Evolutionary conservation across 2,113 vertebrate species (phyloP).

Genomic region (Zosterops lateralis): DNA sequence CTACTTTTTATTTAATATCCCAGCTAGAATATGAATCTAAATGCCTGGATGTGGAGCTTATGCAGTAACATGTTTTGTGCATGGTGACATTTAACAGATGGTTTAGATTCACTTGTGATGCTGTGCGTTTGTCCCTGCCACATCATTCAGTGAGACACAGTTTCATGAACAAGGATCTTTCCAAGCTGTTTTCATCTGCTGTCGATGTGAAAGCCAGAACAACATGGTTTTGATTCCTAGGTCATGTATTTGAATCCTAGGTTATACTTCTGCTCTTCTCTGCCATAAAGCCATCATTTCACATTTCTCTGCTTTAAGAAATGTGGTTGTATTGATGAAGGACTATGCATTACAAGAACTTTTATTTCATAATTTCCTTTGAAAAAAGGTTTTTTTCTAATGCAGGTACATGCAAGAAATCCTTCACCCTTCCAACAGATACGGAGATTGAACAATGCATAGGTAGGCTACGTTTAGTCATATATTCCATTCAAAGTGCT

Average conservation of each 20-base stretch:
- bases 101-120: constrained; percentile 1
- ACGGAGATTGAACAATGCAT: neutral
- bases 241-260: neutral
- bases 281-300: neutral
- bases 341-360: neutral
- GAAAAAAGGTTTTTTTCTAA: neutral
- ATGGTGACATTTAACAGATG: constrained; percentile 47
- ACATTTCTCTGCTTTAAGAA: neutral
- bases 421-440: neutral
- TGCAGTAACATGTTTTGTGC: neutral
- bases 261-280: neutral
- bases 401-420: neutral
- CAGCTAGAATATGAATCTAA: neutral
- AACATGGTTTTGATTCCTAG: neutral
- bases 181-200: neutral
- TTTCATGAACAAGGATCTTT: neutral
- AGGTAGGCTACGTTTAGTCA: neutral
- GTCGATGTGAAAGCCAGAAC: neutral
- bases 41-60: neutral
- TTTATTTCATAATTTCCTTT: neutral
- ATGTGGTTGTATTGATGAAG: neutral
- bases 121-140: neutral
- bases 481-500: neutral
- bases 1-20: neutral
- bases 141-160: neutral